Conservation (phyloP, 2,113 vertebrate species). For the Ceyx melanurus region DNA sequence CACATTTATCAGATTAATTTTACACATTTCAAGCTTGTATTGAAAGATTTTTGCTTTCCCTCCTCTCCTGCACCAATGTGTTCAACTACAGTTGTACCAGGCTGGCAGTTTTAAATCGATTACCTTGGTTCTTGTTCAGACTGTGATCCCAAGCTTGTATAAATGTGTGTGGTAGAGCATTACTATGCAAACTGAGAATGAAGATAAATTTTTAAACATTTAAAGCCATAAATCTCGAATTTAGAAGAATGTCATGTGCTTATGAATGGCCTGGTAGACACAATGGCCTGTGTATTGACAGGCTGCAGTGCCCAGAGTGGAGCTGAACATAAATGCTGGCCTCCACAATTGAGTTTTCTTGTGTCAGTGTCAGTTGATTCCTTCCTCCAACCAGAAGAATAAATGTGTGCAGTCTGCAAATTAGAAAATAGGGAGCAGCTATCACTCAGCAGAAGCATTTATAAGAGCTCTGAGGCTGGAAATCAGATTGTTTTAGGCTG, state of each 20-base stretch:
- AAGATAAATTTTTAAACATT: neutral
- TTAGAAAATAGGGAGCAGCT: neutral
- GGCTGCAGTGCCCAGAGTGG: neutral
- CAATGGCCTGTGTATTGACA: neutral
- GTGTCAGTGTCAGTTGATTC: neutral
- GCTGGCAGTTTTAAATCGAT: neutral
- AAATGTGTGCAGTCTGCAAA: constrained; percentile 24
- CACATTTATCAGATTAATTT: neutral
- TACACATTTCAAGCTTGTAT: neutral
- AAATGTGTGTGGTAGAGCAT: neutral
- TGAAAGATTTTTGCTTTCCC: neutral
- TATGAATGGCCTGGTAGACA: neutral
- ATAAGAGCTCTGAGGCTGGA: neutral
- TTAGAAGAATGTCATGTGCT: neutral
- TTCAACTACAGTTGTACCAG: neutral
- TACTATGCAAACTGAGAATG: neutral
- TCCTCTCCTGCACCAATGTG: neutral
- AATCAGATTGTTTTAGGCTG: neutral
- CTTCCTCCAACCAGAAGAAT: neutral
- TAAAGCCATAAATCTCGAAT: neutral
- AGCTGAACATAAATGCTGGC: neutral
- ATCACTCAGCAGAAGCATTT: neutral
- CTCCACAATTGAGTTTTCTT: neutral
- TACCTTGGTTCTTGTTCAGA: neutral
- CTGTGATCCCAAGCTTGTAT: neutral